Base-by-base conservation (phyloP, 2,797 vertebrate genomes). In the Nyctibius grandis region DNA sequence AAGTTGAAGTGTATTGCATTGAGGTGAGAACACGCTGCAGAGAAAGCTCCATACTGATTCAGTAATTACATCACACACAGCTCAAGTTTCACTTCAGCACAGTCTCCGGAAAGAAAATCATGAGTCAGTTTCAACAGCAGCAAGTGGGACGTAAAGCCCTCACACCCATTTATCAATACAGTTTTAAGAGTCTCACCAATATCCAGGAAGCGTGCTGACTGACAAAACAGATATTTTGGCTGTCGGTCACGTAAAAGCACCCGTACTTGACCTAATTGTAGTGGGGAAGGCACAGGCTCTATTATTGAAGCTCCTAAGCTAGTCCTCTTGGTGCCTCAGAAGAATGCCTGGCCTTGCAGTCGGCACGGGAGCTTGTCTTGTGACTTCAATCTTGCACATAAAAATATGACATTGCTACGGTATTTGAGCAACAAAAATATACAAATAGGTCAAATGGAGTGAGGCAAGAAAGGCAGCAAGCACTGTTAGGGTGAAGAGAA, bases 61-160 rank as follows among this genome's bases (percentile, higher is more conserved):
- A 73, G 36, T 69, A 76, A 93, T 68, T 57, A 60, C 67, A 80
- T 70, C 53, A 70, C 19, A 83, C 7, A 4, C 7, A 73, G 48
- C 38, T 82, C 54, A 68, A 76, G 74, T 87, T 96, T 89, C 89
- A 93, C 80, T 92, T 89, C 83, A 89, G 67, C 47, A 65, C 22
- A 28, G 44, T 15, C 47, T 31, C 50, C 21, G 20, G 65, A 79
- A 90, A 38, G 9, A 34, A 89, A 95, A 64, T 23, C 70, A 36
- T 63, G 77, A 93, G 67, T 91, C 84, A 88, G 67, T 86, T 92
- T 70, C 63, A 94, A 76, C 56, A 74, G 70, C 21, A 84, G 47
- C 25, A 85, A 73, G 15, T 6, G n/a, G 60, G 75, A 89, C 42
- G 64, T n/a, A 89, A 89, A 95, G 42, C 29, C 42, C 64, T 67